phyloP scores from a whole-genome alignment of 2,888 invertebrate species.

The Falcaria lacertinaria region DNA sequence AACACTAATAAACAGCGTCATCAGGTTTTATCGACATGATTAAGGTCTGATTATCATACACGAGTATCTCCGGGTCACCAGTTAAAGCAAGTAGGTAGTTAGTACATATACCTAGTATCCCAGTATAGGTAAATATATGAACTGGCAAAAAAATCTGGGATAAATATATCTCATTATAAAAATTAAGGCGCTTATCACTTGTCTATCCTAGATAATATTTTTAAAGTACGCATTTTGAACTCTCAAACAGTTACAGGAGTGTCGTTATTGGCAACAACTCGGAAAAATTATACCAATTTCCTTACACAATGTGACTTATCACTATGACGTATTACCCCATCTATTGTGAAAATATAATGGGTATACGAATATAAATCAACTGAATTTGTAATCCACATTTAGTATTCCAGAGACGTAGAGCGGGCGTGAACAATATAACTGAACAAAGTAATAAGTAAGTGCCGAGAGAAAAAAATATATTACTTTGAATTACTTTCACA shows the following conservation, averaged over 20 bases:
- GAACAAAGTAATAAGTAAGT: slow-evolving; percentile 15
- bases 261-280: background rate
- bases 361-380: background rate
- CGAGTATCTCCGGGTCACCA: slow-evolving; percentile 33
- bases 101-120: too few relatives aligned
- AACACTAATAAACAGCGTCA: slow-evolving; percentile 44
- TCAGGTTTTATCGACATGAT: slow-evolving; percentile 46
- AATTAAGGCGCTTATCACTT: too few relatives aligned
- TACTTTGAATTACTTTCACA: slow-evolving; percentile 7
- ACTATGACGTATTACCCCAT: background rate
- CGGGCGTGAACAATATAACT: slow-evolving; percentile 13
- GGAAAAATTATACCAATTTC: background rate
- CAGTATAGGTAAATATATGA: too few relatives aligned
- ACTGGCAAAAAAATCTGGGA: too few relatives aligned
- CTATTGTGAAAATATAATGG: slow-evolving; percentile 2
- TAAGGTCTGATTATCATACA: slow-evolving; percentile 47
- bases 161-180: too few relatives aligned
- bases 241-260: too few relatives aligned
- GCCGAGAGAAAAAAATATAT: slow-evolving; percentile 14
- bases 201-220: too few relatives aligned
- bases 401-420: slow-evolving; percentile 15
- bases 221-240: too few relatives aligned
- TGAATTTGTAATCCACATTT: slow-evolving; percentile 13
- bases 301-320: background rate
- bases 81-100: slow-evolving; percentile 33